Conservation (phyloP, 2,113 vertebrate species). For the Strigops habroptila region DNA sequence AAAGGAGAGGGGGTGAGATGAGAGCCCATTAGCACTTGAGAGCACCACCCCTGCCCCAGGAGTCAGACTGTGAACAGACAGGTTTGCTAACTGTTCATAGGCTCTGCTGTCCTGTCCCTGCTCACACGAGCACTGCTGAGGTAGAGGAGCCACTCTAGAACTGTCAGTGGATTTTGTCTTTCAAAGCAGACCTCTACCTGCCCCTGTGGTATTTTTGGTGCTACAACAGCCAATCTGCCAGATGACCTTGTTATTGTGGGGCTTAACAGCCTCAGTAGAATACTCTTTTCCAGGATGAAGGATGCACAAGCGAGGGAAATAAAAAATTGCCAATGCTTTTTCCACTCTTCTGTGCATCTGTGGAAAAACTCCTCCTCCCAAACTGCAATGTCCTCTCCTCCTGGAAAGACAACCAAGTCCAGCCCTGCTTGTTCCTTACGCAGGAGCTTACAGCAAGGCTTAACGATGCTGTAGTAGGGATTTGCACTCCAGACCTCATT, state of each 20-base stretch:
- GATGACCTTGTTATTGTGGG: background rate
- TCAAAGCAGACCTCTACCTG: background rate
- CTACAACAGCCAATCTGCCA: background rate
- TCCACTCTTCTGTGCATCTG: background rate
- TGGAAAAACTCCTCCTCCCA: background rate
- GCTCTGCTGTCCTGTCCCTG: background rate
- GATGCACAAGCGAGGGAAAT: background rate
- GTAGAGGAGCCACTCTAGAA: background rate
- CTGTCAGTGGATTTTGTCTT: background rate
- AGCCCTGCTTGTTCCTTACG: background rate
- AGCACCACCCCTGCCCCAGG: background rate
- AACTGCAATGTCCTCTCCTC: background rate
- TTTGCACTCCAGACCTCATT: background rate
- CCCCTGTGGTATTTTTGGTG: background rate
- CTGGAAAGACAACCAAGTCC: background rate
- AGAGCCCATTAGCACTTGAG: background rate
- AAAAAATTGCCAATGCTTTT: background rate
- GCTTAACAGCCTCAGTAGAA: background rate
- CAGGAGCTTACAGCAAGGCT: background rate
- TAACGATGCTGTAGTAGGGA: background rate
- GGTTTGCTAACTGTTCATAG: background rate
- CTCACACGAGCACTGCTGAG: background rate
- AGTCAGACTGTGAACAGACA: background rate
- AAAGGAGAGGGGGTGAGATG: background rate
- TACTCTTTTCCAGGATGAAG: background rate